Conservation (phyloP, 1,140 invertebrate species). For the Pogonomyrmex californicus region DNA sequence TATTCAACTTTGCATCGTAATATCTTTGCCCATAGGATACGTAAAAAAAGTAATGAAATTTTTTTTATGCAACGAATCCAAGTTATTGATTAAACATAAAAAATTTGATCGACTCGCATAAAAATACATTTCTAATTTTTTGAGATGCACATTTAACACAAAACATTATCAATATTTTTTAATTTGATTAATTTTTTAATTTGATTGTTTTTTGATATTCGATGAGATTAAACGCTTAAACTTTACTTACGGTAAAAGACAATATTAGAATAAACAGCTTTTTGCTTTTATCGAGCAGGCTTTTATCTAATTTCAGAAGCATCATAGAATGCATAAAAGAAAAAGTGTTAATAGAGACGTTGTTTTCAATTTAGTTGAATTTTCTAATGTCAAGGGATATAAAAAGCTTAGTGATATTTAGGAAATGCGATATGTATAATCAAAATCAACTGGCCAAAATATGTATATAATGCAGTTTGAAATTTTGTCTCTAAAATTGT, state of each 20-base stretch:
- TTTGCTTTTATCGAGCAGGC: conserved; percentile 19
- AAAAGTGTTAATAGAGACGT: neutral
- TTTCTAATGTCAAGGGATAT: neutral
- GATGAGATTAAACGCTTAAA: conserved; percentile 9
- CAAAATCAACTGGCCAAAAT: neutral
- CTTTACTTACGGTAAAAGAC: neutral
- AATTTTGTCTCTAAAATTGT: neutral
- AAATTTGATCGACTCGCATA: no score
- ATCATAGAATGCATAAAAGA: neutral
- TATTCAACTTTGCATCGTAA: no score
- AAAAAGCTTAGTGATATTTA: neutral
- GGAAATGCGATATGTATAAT: neutral
- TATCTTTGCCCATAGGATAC: no score
- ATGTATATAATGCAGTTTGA: neutral
- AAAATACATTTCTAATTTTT: no score
- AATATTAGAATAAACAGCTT: conserved; percentile 39
- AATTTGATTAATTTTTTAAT: neutral
- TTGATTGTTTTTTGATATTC: conserved; percentile 3
- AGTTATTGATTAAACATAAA: no score
- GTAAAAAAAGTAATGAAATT: no score
- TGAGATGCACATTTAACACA: no score
- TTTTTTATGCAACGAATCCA: no score
- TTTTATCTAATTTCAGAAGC: conserved; percentile 39
- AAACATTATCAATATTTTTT: no score
- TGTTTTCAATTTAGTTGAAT: conserved; percentile 12